Evolutionary conservation across 2,888 invertebrate species (phyloP).

Genomic region (Philereme vetulata): DNA sequence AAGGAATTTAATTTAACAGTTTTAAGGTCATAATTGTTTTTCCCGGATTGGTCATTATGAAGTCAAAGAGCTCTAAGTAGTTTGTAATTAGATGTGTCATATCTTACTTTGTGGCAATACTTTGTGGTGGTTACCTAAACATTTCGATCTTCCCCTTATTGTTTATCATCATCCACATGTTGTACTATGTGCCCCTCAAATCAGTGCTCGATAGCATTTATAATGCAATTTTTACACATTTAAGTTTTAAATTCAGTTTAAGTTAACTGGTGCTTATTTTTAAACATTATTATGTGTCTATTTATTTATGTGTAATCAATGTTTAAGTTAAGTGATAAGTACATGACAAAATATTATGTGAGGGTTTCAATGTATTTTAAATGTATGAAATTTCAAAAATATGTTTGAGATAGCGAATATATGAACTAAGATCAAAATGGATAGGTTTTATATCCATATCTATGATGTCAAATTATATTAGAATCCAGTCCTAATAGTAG

Average conservation of each 20-base stretch:
- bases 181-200: slow-evolving; percentile 15
- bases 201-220: slow-evolving; percentile 19
- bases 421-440: slow-evolving; percentile 10
- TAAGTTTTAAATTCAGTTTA: slow-evolving; percentile 36
- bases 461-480: slow-evolving; percentile 4
- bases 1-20: too few species aligned
- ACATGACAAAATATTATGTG: slow-evolving; percentile 40
- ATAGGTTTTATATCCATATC: slow-evolving; percentile 9
- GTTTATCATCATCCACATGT: slow-evolving; percentile 5
- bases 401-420: slow-evolving; percentile 10
- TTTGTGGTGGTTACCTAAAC: too few species aligned
- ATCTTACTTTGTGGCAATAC: too few species aligned
- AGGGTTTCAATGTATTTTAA: slow-evolving; percentile 29
- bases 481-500: too few species aligned
- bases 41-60: too few species aligned
- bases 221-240: slow-evolving; percentile 22
- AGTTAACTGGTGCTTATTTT: slow-evolving; percentile 50
- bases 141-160: neutral
- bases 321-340: slow-evolving; percentile 43
- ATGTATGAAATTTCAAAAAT: slow-evolving; percentile 19
- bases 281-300: slow-evolving; percentile 44
- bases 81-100: too few species aligned
- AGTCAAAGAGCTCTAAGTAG: neutral
- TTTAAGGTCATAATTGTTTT: too few species aligned
- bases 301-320: slow-evolving; percentile 45